A percentile compares a stretch with the other conserved stretches of the same genome.
phyloP scores from a whole-genome alignment of 2,888 invertebrate genomes.

The Ganaspis brasiliensis region DNA sequence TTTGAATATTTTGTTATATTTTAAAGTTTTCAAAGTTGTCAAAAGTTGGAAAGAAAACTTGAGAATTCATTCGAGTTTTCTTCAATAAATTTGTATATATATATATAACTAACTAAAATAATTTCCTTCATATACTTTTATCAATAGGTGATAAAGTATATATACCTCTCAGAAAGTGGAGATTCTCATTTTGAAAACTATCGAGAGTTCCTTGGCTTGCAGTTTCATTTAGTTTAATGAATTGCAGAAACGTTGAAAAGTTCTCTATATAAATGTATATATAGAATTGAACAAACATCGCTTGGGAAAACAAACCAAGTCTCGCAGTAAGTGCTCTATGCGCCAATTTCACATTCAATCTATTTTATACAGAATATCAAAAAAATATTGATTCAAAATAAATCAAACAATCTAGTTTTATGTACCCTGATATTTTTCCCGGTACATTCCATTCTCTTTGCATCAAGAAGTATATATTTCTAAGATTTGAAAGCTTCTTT shows the following conservation, averaged over 20 bases:
- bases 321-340: background rate
- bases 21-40: no score
- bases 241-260: background rate
- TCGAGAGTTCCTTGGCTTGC: background rate
- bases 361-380: background rate
- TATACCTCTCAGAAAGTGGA: background rate
- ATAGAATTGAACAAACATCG: constrained; percentile 8
- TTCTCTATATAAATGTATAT: background rate
- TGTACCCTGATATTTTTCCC: background rate
- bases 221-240: constrained; percentile 12
- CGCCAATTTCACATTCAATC: constrained; percentile 3
- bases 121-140: background rate
- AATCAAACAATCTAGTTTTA: constrained; percentile 6
- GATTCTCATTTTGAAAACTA: background rate
- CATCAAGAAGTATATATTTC: constrained; percentile 21
- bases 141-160: constrained; percentile 1
- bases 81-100: background rate
- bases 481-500: background rate
- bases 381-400: constrained; percentile 14
- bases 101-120: background rate
- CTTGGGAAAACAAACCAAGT: background rate
- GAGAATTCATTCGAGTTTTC: background rate
- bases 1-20: no score
- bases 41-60: background rate
- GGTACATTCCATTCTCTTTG: background rate